Conservation (phyloP, 2,113 vertebrate species). For the Marmota monax region DNA sequence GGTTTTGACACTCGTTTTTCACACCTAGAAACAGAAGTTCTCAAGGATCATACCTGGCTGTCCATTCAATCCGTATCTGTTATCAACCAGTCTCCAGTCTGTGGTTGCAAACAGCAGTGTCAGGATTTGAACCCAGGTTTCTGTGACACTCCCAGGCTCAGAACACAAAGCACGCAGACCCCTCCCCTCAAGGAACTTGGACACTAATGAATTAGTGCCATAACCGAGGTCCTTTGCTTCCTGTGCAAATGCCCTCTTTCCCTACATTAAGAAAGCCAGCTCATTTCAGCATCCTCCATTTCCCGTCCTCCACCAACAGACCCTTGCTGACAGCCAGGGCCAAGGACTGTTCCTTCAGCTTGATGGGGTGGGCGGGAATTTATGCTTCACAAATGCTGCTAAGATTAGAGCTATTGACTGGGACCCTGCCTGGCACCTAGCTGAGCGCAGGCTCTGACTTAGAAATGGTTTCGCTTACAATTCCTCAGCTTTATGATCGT, state of each 20-base stretch:
- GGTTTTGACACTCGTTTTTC: background rate
- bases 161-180: background rate
- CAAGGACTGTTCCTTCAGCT: no score
- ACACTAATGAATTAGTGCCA: background rate
- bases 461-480: background rate
- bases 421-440: no score
- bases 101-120: no score
- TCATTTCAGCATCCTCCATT: background rate
- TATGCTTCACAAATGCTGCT: background rate
- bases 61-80: no score
- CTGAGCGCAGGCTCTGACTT: background rate
- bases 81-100: background rate
- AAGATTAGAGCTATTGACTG: background rate
- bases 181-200: background rate
- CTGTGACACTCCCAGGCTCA: background rate
- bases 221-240: background rate
- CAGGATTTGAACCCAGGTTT: no score
- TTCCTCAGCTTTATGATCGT: background rate
- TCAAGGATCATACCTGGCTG: fast-evolving
- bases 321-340: background rate
- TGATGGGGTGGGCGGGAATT: background rate
- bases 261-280: background rate
- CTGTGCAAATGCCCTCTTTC: background rate
- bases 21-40: background rate
- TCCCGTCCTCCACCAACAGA: background rate